Base-by-base conservation (phyloP, 2,888 invertebrate genomes). In the Aleiodes testaceus region DNA sequence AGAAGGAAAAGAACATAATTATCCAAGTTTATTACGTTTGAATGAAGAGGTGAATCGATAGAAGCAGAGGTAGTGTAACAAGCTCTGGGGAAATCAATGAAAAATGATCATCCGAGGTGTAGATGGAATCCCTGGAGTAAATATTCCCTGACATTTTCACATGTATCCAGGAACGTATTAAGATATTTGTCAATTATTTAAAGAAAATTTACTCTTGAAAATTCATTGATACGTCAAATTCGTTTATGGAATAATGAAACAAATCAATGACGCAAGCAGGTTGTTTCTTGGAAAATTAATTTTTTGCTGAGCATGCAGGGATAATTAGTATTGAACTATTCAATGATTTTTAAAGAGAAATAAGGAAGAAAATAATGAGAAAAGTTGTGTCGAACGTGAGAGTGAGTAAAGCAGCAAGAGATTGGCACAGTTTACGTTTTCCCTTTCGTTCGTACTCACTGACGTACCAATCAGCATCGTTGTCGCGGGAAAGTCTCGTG, bases 371-470 rank as follows among this genome's bases (percentile, higher is more conserved):
- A 59, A 59, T 42, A 30, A 36, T 42, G 11, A 59, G 36, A 42
- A 14, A 42, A 42, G 36, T 26, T 26, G 53, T 59, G 26, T 59
- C 36, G 59, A 59, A 26, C 42, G 59, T 36, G 36, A 59, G 59
- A 59, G 36, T 59, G 59, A 42, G 14, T 59, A 59, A 59, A 59
- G 16, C 59, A 7, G 72, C 59, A 7, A 70, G 75, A 69, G 67
- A 75, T 74, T 73, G 74, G 69, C 75, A 73, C 73, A 75, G 70
- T 75, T 75, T 53, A 65, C 65, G 50, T 80, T 83, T 83, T 83
- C 83, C 83, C 83, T 83, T 83, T 83, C 83, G 79, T 81, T 83
- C 68, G 66, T 26, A 26, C 66, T 50, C 83, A 83, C 69, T 77
- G 72, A 75, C 79, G 82, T 81, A 78, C 66, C 78, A 70, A 59